phyloP scores from a whole-genome alignment of 2,888 invertebrate genomes.

The Leptopilina drosophilae region DNA sequence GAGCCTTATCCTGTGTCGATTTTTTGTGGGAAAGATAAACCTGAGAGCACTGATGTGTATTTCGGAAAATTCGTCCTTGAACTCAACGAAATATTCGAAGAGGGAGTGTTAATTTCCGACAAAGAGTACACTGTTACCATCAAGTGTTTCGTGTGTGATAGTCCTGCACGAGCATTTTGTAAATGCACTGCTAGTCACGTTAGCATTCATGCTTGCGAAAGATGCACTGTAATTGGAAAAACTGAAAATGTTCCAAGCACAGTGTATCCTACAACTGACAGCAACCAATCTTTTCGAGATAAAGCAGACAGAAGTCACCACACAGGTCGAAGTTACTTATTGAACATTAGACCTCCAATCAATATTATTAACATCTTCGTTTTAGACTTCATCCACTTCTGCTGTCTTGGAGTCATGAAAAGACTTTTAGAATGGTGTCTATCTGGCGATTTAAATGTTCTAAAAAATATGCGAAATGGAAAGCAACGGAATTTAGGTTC shows the following conservation, averaged over 20 bases:
- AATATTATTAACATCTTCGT: background rate
- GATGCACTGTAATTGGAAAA: background rate
- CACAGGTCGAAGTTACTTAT: background rate
- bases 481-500: background rate
- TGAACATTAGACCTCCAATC: background rate
- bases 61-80: background rate
- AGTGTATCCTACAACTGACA: background rate
- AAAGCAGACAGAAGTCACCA: background rate
- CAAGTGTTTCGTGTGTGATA: background rate
- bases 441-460: background rate
- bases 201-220: background rate
- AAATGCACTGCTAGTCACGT: background rate
- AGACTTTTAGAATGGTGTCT: background rate
- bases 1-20: background rate
- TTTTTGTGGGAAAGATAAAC: background rate
- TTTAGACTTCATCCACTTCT: background rate
- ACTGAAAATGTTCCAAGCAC: background rate
- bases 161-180: too few relatives aligned
- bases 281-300: background rate
- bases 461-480: background rate
- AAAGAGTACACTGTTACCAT: background rate
- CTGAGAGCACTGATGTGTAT: conserved; percentile 4
- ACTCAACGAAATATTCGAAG: background rate
- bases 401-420: background rate
- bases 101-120: background rate